Conservation (phyloP, 1,140 invertebrate species). For the Trichonephila clavipes region DNA sequence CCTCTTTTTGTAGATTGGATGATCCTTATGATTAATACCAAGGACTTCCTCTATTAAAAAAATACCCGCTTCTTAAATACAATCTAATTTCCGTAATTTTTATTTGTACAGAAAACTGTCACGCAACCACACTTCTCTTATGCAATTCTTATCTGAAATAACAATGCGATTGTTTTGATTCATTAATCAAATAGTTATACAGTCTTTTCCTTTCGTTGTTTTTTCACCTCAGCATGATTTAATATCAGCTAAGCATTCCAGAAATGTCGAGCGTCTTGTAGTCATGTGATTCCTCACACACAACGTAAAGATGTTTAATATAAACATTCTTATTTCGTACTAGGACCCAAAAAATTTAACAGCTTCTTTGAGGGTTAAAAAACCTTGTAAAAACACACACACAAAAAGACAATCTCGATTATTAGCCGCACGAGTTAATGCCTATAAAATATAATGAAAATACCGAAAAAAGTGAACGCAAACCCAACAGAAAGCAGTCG, state of each 20-base stretch:
- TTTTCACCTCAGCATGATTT: not conserved
- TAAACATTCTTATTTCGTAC: not conserved
- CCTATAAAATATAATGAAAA: conserved; percentile 33
- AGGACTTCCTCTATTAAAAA: conserved; percentile 25
- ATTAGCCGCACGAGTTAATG: conserved; percentile 24
- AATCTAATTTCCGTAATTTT: not conserved
- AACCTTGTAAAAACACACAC: not conserved
- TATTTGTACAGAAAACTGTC: not conserved
- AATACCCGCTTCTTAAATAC: not conserved
- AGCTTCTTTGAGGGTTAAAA: not conserved
- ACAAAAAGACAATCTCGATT: not conserved
- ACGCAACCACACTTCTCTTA: not conserved
- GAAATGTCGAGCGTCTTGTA: not conserved
- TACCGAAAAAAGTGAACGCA: not conserved
- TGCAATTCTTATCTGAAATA: not conserved
- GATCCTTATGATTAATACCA: conserved; percentile 16
- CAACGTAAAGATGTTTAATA: no score
- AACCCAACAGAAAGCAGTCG: conserved; percentile 28
- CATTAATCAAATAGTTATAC: not conserved
- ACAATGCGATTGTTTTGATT: not conserved
- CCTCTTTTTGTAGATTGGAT: not conserved
- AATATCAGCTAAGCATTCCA: not conserved
- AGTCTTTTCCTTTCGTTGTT: not conserved
- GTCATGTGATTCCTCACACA: no score
- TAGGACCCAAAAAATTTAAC: not conserved